Conservation (phyloP, 2,888 invertebrate genomes). For the Epistrophe eligans region DNA sequence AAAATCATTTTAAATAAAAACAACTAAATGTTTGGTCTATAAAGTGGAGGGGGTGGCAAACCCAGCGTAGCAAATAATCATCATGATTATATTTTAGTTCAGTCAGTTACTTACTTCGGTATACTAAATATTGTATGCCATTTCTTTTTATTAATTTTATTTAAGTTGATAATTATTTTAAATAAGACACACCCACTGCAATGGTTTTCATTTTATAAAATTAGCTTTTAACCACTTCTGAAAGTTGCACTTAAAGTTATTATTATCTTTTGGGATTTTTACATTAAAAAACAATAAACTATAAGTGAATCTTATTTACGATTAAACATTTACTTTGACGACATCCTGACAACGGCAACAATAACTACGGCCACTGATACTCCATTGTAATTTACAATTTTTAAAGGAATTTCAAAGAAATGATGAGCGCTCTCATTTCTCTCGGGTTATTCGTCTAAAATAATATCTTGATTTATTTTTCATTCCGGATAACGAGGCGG, state of each 20-base stretch:
- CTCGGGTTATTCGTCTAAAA: not conserved
- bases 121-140: not conserved
- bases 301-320: not conserved
- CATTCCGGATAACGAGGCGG: not conserved
- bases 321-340: not conserved
- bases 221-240: not conserved
- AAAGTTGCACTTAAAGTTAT: not conserved
- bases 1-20: too few relatives aligned
- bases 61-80: not conserved
- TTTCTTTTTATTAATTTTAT: not conserved
- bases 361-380: not conserved
- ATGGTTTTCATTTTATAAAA: not conserved
- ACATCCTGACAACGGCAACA: not conserved
- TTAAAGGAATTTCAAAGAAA: not conserved
- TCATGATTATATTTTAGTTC: not conserved
- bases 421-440: not conserved
- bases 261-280: not conserved
- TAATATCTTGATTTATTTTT: conserved; percentile 1
- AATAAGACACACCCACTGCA: not conserved
- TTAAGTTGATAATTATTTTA: not conserved
- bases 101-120: not conserved
- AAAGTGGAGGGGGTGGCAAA: too few relatives aligned
- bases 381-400: not conserved
- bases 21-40: too few relatives aligned
- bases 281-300: not conserved